Conservation (phyloP, 2,888 invertebrate genomes). For the Ganaspis brasiliensis region DNA sequence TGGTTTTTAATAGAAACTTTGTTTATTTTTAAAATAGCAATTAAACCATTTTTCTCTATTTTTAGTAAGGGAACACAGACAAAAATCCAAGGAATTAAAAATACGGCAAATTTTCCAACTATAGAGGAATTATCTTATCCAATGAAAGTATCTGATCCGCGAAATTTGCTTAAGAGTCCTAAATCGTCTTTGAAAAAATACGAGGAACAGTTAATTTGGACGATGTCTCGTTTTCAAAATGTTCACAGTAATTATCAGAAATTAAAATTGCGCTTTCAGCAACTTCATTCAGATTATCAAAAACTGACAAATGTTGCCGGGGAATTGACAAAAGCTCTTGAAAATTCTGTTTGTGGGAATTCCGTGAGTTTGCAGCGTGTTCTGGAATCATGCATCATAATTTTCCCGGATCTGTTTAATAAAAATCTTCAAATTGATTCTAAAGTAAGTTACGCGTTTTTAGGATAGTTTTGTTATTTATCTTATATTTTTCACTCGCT, state of each 20-base stretch:
- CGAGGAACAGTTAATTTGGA: slow-evolving; percentile 66
- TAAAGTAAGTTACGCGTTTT: slow-evolving; percentile 57
- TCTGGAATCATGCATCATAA: slow-evolving; percentile 80
- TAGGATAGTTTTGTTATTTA: no score
- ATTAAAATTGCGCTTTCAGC: slow-evolving; percentile 77
- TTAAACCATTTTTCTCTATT: neutral
- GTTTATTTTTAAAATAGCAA: slow-evolving; percentile 29
- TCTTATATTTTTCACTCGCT: neutral
- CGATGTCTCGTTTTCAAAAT: slow-evolving; percentile 70
- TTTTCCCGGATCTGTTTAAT: slow-evolving; percentile 82
- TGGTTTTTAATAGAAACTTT: slow-evolving; percentile 18
- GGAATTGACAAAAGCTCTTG: slow-evolving; percentile 83
- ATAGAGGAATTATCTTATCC: slow-evolving; percentile 60
- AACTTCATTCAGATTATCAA: slow-evolving; percentile 79
- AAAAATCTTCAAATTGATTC: slow-evolving; percentile 70
- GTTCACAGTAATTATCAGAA: slow-evolving; percentile 74
- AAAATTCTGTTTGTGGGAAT: slow-evolving; percentile 83
- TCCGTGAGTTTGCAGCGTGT: slow-evolving; percentile 81
- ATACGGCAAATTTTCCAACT: slow-evolving; percentile 56
- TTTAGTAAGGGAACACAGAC: slow-evolving; percentile 71
- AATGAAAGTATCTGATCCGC: slow-evolving; percentile 57
- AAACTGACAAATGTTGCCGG: slow-evolving; percentile 82
- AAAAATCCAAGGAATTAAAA: slow-evolving; percentile 59
- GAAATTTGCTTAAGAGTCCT: slow-evolving; percentile 1
- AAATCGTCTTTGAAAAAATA: slow-evolving; percentile 48